Conservation (phyloP, 2,888 invertebrate genomes). For the Ornithoptera priamus region DNA sequence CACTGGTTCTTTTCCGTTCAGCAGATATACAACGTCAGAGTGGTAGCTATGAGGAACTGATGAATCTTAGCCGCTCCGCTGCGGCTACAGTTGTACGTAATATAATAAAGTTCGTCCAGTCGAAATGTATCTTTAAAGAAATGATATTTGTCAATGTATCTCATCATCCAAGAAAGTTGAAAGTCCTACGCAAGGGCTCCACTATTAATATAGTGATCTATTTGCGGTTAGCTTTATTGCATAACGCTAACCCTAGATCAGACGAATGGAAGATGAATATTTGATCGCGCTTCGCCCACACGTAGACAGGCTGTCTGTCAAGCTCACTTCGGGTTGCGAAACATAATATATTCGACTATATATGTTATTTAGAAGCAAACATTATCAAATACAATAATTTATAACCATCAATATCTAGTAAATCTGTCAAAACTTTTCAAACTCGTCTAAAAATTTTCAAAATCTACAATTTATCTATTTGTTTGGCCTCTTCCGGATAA, state of each 20-base stretch:
- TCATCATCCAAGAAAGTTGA: not conserved
- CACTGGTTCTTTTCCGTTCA: too few species aligned
- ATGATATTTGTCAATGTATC: too few species aligned
- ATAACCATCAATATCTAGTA: not conserved
- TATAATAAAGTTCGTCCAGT: too few species aligned
- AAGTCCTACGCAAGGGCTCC: conserved; percentile 23
- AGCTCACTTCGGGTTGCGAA: conserved; percentile 12
- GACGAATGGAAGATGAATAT: conserved; percentile 20
- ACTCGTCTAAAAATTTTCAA: not conserved
- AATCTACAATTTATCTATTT: too few species aligned
- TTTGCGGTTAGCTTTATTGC: conserved; percentile 16
- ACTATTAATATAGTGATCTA: conserved; percentile 26
- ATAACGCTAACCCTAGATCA: conserved; percentile 25
- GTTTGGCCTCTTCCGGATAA: too few species aligned
- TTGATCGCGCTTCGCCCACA: conserved; percentile 23
- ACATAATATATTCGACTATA: conserved; percentile 13
- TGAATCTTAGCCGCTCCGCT: too few species aligned
- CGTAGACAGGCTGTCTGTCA: conserved; percentile 28
- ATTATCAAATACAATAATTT: not conserved
- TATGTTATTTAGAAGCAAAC: not conserved
- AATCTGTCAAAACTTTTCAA: not conserved
- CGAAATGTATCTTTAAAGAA: too few species aligned
- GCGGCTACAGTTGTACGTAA: too few species aligned
- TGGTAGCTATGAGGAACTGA: too few species aligned
- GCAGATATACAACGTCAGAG: too few species aligned